A percentile compares a stretch with the other conserved stretches of the same genome.
Conservation (phyloP, 2,888 invertebrate genomes). For the Archips crataeganus region DNA sequence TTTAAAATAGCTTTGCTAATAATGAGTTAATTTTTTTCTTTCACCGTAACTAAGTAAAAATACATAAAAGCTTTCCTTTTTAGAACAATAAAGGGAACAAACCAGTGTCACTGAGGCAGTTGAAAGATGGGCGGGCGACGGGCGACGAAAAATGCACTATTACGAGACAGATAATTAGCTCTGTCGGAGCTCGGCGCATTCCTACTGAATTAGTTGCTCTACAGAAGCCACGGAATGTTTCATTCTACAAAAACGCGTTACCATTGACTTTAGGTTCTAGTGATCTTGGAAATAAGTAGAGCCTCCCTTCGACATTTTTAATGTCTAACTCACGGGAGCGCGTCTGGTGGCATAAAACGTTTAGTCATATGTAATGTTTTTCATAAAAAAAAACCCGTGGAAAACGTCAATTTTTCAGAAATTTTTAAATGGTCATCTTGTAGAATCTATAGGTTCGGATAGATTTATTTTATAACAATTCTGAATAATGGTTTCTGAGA, state of each 20-base stretch:
- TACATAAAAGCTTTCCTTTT: conserved; percentile 27
- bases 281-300: conserved; percentile 2
- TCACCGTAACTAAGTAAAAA: conserved; percentile 2
- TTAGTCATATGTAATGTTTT: too few species aligned
- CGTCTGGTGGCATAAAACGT: too few species aligned
- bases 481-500: too few species aligned
- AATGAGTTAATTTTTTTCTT: neutral
- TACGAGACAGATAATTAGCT: conserved; percentile 44
- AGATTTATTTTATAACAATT: too few species aligned
- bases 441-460: too few species aligned
- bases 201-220: conserved; percentile 54
- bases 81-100: conserved; percentile 27
- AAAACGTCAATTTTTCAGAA: too few species aligned
- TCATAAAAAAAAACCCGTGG: too few species aligned
- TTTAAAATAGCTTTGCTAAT: neutral
- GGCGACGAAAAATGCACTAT: conserved; percentile 50
- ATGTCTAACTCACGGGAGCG: neutral
- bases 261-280: conserved; percentile 12
- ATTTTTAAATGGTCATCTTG: too few species aligned
- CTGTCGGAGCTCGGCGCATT: conserved; percentile 46
- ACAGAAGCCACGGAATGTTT: conserved; percentile 45
- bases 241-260: conserved; percentile 39
- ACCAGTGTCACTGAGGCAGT: conserved; percentile 30
- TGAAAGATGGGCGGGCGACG: conserved; percentile 47
- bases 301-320: neutral